Conservation (phyloP, 2,113 vertebrate genomes). For the Tylochromis polylepis region DNA sequence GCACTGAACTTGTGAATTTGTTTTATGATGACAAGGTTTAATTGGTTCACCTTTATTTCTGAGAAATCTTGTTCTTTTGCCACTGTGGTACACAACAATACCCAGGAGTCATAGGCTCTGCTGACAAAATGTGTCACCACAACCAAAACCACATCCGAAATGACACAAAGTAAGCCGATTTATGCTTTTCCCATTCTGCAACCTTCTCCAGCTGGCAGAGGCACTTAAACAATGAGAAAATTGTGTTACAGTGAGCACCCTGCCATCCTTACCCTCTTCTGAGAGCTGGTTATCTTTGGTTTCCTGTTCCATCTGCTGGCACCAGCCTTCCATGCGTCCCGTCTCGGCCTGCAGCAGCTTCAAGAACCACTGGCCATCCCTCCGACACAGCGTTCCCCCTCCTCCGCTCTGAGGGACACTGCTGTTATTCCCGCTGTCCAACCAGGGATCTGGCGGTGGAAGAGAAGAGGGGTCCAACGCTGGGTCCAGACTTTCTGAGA, state of each 20-base stretch:
- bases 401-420: slow-evolving; percentile 62
- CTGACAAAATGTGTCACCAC: background rate
- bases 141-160: background rate
- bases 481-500: slow-evolving; percentile 93
- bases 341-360: slow-evolving; percentile 97
- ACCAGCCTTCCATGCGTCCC: slow-evolving; percentile 96
- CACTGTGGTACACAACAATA: background rate
- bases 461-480: slow-evolving; percentile 93
- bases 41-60: background rate
- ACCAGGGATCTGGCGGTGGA: slow-evolving; percentile 95
- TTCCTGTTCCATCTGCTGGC: slow-evolving; percentile 98
- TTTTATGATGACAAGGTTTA: background rate
- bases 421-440: slow-evolving; percentile 81
- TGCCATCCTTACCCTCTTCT: slow-evolving; percentile 84
- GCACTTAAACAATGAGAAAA: background rate
- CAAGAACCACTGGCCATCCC: slow-evolving; percentile 96
- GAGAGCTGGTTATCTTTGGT: slow-evolving; percentile 96
- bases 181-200: background rate
- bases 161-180: background rate
- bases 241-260: background rate
- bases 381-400: slow-evolving; percentile 80
- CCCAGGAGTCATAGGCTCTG: background rate
- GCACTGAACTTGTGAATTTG: background rate
- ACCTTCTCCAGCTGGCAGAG: background rate
- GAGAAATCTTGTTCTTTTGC: background rate